Evolutionary conservation across 2,113 vertebrate species (phyloP).

Genomic region (Epinephelus moara): DNA sequence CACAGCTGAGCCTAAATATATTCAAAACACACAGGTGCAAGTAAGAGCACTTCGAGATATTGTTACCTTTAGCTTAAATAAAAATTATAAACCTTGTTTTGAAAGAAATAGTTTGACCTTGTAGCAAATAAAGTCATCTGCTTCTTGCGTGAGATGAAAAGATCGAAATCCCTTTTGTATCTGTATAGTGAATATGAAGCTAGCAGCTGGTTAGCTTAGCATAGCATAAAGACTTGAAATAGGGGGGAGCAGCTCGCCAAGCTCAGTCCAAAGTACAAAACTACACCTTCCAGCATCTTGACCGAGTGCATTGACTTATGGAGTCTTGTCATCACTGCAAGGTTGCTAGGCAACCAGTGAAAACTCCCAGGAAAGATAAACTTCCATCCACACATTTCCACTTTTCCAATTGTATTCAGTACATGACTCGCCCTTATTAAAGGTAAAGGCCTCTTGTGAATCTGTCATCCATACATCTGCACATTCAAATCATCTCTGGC

Average conservation of each 20-base stretch:
- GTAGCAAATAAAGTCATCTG: not conserved
- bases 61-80: not conserved
- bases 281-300: not conserved
- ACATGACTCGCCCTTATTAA: not conserved
- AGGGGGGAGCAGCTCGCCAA: not conserved
- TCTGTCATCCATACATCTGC: not conserved
- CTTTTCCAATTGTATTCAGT: not conserved
- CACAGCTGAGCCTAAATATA: conserved; percentile 22
- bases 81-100: not conserved
- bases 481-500: not conserved
- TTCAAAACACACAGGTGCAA: conserved; percentile 22
- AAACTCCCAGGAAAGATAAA: not conserved
- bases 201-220: not conserved
- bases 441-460: conserved; percentile 1
- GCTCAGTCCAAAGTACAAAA: not conserved
- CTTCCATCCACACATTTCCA: not conserved
- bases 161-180: not conserved
- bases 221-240: not conserved
- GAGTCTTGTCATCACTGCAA: not conserved
- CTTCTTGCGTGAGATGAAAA: not conserved
- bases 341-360: not conserved
- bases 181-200: not conserved
- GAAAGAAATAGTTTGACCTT: not conserved
- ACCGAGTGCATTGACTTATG: not conserved
- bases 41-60: not conserved